Percentiles rank a stretch among this genome's conserved stretches.
These are phyloP conservation scores for Linurgus olivaceus DNA, from an alignment of 2,797 vertebrate species.

Conservation along the genomic window DNA sequence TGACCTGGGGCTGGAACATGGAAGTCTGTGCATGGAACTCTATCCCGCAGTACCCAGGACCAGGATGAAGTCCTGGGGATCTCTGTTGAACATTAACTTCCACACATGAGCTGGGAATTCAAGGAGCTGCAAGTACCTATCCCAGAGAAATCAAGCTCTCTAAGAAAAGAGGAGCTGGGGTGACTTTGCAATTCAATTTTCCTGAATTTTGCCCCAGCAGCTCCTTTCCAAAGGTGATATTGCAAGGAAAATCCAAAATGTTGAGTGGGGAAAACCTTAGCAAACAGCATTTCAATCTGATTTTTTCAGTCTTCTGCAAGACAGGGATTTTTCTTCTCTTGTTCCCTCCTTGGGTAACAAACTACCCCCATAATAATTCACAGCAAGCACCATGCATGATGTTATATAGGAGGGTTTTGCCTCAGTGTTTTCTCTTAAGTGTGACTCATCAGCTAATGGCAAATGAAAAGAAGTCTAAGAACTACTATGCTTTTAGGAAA, in stretches of 20 bases:
- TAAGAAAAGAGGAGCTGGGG: not conserved
- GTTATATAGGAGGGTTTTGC: not conserved
- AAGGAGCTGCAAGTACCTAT: not conserved
- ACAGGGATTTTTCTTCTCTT: not conserved
- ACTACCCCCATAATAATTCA: not conserved
- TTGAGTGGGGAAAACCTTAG: not conserved
- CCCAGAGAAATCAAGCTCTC: not conserved
- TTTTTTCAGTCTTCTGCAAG: not conserved
- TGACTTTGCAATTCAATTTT: not conserved
- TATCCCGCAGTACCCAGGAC: not conserved
- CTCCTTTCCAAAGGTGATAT: not conserved
- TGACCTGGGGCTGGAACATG: not conserved
- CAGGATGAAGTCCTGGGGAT: not conserved
- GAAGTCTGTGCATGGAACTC: fast-evolving
- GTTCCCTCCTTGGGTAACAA: not conserved
- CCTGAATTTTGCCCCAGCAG: not conserved
- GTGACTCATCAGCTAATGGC: not conserved
- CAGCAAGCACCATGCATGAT: fast-evolving
- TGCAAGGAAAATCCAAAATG: not conserved
- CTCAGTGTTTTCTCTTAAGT: not conserved
- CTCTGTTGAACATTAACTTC: not conserved
- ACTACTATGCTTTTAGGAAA: not conserved
- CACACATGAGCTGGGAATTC: not conserved
- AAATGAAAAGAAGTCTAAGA: not conserved
- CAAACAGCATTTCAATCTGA: not conserved